Evolutionary conservation across 2,797 vertebrate species (phyloP).

Genomic region (Muscicapa striata): DNA sequence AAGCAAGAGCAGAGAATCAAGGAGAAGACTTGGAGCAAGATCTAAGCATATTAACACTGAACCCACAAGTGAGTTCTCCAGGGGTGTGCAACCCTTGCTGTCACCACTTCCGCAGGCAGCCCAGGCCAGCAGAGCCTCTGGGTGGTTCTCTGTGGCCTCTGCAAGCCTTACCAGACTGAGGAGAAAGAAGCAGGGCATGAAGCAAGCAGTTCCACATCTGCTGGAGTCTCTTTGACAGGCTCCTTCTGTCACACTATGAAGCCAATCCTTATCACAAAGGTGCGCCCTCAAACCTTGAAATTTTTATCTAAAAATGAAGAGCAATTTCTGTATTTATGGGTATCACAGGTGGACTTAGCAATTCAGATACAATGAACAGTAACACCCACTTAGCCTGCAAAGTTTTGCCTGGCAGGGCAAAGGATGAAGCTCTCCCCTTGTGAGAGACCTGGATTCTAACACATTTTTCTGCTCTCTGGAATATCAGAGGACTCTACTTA

Average conservation of each 20-base stretch:
- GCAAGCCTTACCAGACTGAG: background rate
- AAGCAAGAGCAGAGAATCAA: background rate
- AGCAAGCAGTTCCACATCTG: background rate
- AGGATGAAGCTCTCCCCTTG: background rate
- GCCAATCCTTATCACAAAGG: accelerated
- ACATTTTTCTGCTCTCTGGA: background rate
- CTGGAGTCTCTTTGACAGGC: background rate
- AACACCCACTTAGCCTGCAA: background rate
- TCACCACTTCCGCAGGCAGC: background rate
- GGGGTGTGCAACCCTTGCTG: background rate
- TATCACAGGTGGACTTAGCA: background rate
- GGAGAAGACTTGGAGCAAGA: background rate
- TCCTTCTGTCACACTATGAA: background rate
- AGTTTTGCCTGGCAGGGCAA: background rate
- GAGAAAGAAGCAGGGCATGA: background rate
- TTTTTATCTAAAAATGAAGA: background rate
- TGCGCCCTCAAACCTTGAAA: accelerated
- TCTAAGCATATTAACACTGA: background rate
- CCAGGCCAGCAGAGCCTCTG: accelerated
- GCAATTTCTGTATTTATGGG: background rate
- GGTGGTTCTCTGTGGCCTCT: background rate
- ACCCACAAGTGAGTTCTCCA: background rate
- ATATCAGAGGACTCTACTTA: background rate
- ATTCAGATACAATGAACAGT: background rate
- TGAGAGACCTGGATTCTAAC: accelerated